phyloP scores from a whole-genome alignment of 2,888 invertebrate species.

The Dynastes tityus region DNA sequence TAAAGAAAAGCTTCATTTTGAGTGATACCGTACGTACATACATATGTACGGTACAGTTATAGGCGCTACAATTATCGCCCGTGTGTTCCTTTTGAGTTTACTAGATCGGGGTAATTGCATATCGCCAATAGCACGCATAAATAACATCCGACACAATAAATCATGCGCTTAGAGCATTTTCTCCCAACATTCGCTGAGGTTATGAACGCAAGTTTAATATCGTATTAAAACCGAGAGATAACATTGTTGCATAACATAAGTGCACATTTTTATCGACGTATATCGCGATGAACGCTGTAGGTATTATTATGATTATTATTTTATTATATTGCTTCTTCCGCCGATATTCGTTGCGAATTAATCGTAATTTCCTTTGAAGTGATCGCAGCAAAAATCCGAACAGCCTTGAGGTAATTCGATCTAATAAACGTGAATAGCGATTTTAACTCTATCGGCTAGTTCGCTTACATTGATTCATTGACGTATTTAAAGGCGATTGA shows the following conservation, averaged over 20 bases:
- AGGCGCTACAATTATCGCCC: slow-evolving; percentile 31
- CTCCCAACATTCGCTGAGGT: neutral
- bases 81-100: slow-evolving; percentile 40
- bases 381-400: neutral
- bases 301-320: neutral
- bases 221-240: neutral
- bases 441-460: too few species aligned
- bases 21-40: too few species aligned
- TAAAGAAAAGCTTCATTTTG: too few species aligned
- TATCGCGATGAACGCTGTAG: slow-evolving; percentile 3
- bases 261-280: neutral
- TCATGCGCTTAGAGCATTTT: slow-evolving; percentile 16
- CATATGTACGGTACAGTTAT: slow-evolving; percentile 27
- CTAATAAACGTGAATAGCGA: too few species aligned
- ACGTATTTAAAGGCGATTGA: too few species aligned
- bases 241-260: neutral
- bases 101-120: slow-evolving; percentile 46
- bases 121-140: slow-evolving; percentile 38
- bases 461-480: too few species aligned
- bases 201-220: slow-evolving; percentile 9
- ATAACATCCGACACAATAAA: slow-evolving; percentile 37
- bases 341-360: neutral
- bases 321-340: slow-evolving; percentile 3
- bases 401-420: neutral
- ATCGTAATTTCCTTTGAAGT: slow-evolving; percentile 4